Evolutionary conservation across 2,113 vertebrate genomes (phyloP).

Genomic region (Eira barbara): DNA sequence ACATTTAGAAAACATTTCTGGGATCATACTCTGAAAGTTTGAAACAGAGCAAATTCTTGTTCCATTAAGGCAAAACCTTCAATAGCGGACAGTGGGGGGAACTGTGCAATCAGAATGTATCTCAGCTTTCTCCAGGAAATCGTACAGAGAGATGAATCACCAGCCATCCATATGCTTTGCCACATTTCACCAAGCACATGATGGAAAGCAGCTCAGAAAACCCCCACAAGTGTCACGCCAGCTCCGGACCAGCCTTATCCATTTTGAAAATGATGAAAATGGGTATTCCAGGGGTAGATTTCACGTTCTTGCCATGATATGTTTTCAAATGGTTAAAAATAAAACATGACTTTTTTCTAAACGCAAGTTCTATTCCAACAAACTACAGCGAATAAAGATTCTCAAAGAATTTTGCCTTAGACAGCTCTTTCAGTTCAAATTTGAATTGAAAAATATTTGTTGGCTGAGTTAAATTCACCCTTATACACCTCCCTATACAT

Average conservation of each 20-base stretch:
- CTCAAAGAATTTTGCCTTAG: neutral
- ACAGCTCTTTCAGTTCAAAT: neutral
- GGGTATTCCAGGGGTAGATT: neutral
- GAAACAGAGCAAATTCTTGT: conserved; percentile 27
- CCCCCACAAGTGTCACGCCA: neutral
- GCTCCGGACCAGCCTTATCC: neutral
- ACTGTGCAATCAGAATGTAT: neutral
- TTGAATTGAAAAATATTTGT: neutral
- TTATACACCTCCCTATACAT: no score
- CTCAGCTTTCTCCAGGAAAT: neutral
- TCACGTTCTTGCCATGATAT: neutral
- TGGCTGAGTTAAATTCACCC: neutral
- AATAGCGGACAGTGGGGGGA: neutral
- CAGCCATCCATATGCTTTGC: neutral
- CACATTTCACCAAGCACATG: neutral
- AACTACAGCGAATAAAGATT: neutral
- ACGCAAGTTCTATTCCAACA: neutral
- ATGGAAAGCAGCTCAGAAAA: conserved; percentile 21
- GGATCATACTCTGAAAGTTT: neutral
- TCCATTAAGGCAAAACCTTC: neutral
- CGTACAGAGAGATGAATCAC: neutral
- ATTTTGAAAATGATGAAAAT: neutral
- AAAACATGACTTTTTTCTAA: neutral
- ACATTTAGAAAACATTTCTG: neutral
- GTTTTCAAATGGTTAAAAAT: neutral